phyloP scores from a whole-genome alignment of 2,113 vertebrate genomes.

The Sialia sialis region DNA sequence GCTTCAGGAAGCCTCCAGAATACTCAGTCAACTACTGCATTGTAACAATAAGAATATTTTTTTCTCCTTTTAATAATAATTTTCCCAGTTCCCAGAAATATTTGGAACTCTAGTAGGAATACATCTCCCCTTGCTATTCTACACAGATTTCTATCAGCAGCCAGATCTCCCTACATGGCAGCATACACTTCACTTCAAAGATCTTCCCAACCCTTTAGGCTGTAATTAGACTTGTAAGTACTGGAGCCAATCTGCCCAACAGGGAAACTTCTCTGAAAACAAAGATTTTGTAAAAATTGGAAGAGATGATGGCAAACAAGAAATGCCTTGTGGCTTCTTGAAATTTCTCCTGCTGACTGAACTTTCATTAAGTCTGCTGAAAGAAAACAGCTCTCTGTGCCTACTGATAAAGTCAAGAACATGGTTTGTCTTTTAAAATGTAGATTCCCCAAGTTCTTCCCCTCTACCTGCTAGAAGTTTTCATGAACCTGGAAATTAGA shows the following conservation, averaged over 20 bases:
- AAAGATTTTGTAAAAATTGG: slow-evolving; percentile 6
- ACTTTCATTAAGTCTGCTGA: background rate
- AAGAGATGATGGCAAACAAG: slow-evolving; percentile 22
- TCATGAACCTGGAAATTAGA: background rate
- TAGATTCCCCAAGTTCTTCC: background rate
- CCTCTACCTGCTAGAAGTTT: background rate
- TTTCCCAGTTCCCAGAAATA: background rate
- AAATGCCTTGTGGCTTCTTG: slow-evolving; percentile 21
- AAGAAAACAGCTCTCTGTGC: background rate
- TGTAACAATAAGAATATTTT: background rate
- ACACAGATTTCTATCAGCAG: background rate
- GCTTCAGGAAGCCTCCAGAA: background rate
- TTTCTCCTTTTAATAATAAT: background rate
- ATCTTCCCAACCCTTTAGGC: background rate
- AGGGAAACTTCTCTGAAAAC: slow-evolving; percentile 24
- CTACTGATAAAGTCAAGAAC: background rate
- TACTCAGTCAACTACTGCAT: background rate
- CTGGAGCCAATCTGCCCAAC: slow-evolving; percentile 38
- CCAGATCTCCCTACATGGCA: background rate
- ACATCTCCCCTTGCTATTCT: background rate
- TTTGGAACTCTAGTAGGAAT: background rate
- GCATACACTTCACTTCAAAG: slow-evolving; percentile 27
- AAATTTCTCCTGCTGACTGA: background rate
- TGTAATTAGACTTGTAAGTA: slow-evolving; percentile 27
- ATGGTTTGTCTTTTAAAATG: background rate